Conservation (phyloP, 1,140 invertebrate species). For the Whitmania pigra region DNA sequence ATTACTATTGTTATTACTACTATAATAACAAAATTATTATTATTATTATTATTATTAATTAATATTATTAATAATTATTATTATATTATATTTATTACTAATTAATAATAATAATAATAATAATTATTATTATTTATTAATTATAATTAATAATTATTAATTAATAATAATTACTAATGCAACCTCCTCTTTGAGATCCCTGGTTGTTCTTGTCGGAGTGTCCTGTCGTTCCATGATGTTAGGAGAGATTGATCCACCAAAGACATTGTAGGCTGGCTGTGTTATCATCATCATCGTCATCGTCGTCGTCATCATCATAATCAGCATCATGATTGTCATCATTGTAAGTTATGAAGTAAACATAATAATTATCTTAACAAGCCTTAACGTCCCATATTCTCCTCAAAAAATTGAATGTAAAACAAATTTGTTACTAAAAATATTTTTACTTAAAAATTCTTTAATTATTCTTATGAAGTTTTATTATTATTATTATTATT, state of each 20-base stretch:
- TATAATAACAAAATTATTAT: background rate
- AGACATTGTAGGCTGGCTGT: slow-evolving; percentile 29
- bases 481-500: background rate
- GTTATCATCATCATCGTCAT: slow-evolving; percentile 1
- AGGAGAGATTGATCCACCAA: slow-evolving; percentile 51
- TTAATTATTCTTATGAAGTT: background rate
- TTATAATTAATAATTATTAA: background rate
- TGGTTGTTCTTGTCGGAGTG: background rate
- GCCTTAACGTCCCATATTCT: too few relatives aligned
- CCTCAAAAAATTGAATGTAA: too few relatives aligned
- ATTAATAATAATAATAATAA: background rate
- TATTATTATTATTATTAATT: background rate
- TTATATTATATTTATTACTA: too few relatives aligned
- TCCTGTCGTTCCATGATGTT: slow-evolving; percentile 34
- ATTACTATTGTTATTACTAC: background rate
- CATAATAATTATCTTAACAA: too few relatives aligned
- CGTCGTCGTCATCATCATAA: background rate
- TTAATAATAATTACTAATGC: background rate
- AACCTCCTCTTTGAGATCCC: background rate
- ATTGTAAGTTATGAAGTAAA: background rate
- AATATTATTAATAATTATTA: background rate
- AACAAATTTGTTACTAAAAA: background rate
- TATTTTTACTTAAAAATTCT: background rate
- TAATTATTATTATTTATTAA: background rate
- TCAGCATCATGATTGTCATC: background rate